Base-by-base conservation (phyloP, 2,888 invertebrate species). In the Parelbella ahira region DNA sequence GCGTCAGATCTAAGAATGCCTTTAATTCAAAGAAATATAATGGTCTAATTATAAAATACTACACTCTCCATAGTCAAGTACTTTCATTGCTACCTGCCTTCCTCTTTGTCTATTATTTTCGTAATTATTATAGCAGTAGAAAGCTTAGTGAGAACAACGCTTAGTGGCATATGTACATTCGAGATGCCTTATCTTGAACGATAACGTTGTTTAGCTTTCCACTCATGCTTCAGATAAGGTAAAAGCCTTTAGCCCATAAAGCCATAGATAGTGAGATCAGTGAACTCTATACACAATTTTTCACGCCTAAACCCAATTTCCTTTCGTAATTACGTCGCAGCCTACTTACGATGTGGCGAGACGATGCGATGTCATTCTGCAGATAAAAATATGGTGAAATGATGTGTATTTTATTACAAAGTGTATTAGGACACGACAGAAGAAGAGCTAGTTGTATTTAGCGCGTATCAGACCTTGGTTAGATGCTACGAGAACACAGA, bases 281-380 rank as follows among this genome's bases (percentile, higher is more conserved):
- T 49, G 54, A 48, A 48, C 53, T 45, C 51, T 44, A 45, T 33
- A 11, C 38, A 50, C 56, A 55, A 58, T 68, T 72, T 54, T 61
- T 61, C 64, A 68, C 67, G 60, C 56, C 47, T 56, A 71, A 73
- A 75, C 80, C 81, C 60, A 81, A 80, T 84, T 86, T 81, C 78
- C 71, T 70, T 71, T 67, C 60, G 68, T 79, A 78, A 80, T 81
- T 64, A 64, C 79, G 73, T 78, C 61, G 74, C 73, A 79, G 52
- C 78, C 86, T 83, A 83, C 56, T 81, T 81, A 53, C 48, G 46
- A 20, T 32, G 39, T 34, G 45, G 50, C 49, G 68, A 74, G 21
- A 27, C 21, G 7, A 15, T 20, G 33, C 8, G 21, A 20, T 77
- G 74, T 72, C 68, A 64, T 59, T 56, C 24, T 12, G n/a, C 45